A percentile compares a stretch with the other conserved stretches of the same genome.
Conservation (phyloP, 1,140 invertebrate genomes). For the Seison nebaliae region DNA sequence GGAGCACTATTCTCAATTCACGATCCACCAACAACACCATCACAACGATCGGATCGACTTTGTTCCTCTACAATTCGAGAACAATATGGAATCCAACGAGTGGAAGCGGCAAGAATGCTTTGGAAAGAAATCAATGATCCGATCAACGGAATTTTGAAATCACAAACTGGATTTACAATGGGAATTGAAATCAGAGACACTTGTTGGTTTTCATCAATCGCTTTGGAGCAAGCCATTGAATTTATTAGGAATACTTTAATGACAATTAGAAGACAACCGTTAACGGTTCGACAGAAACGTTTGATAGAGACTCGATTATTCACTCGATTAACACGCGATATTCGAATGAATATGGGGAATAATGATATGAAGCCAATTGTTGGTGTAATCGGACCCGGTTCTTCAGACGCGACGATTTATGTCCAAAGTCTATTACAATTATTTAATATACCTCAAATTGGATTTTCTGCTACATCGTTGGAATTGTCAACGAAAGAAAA, state of each 20-base stretch:
- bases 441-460: constrained; percentile 51
- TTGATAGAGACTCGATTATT: no score
- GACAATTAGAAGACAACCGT: no score
- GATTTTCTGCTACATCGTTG: constrained; percentile 48
- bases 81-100: constrained; percentile 48
- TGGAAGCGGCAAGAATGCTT: constrained; percentile 48
- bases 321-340: no score
- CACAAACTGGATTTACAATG: constrained; percentile 37
- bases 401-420: constrained; percentile 39
- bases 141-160: constrained; percentile 26
- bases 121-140: constrained; percentile 33
- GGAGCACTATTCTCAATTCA: constrained; percentile 48
- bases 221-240: constrained; percentile 47
- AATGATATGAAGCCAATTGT: constrained; percentile 31
- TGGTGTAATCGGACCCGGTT: constrained; percentile 43
- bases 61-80: constrained; percentile 32
- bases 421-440: constrained; percentile 54
- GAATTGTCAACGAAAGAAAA: constrained; percentile 48
- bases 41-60: constrained; percentile 16
- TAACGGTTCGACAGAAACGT: no score
- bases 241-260: constrained; percentile 43
- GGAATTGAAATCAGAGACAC: constrained; percentile 51
- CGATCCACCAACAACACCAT: constrained; percentile 32
- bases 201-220: constrained; percentile 50
- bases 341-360: no score